Conservation (phyloP, 2,113 vertebrate species). For the Hippocampus guttulatus region DNA sequence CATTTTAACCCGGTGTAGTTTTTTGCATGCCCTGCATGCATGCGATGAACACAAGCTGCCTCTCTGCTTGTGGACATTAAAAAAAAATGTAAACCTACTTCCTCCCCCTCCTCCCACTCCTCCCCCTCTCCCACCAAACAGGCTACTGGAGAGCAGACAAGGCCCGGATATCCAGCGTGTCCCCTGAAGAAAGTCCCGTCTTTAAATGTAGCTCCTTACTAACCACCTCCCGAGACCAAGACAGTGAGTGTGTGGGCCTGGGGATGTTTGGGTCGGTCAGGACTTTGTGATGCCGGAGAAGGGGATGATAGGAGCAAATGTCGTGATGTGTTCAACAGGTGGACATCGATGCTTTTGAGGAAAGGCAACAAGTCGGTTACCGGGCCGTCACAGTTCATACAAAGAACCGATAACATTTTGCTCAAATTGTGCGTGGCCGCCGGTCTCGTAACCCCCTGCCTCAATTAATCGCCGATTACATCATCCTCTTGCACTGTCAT, state of each 20-base stretch:
- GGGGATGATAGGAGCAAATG: slow-evolving; percentile 1
- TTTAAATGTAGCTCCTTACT: slow-evolving; percentile 97
- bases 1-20: background rate
- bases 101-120: slow-evolving; percentile 52
- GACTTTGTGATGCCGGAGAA: background rate
- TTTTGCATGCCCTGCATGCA: slow-evolving; percentile 6
- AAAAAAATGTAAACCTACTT: slow-evolving; percentile 52
- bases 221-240: slow-evolving; percentile 87
- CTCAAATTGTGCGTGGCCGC: background rate
- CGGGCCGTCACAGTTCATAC: background rate
- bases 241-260: slow-evolving; percentile 90
- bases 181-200: slow-evolving; percentile 84
- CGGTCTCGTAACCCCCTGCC: no score
- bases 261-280: slow-evolving; percentile 29
- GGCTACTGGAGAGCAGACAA: slow-evolving; percentile 99
- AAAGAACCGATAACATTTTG: background rate
- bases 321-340: background rate
- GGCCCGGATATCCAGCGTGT: slow-evolving; percentile 84
- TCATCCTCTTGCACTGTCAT: no score
- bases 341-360: slow-evolving; percentile 7
- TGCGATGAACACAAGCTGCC: slow-evolving; percentile 25
- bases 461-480: no score
- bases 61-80: slow-evolving; percentile 25
- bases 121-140: slow-evolving; percentile 76
- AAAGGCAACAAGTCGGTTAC: background rate